Evolutionary conservation across 2,113 vertebrate species (phyloP), one percentile per base, ranked within the genome.

Genomic region (Albula glossodonta): DNA sequence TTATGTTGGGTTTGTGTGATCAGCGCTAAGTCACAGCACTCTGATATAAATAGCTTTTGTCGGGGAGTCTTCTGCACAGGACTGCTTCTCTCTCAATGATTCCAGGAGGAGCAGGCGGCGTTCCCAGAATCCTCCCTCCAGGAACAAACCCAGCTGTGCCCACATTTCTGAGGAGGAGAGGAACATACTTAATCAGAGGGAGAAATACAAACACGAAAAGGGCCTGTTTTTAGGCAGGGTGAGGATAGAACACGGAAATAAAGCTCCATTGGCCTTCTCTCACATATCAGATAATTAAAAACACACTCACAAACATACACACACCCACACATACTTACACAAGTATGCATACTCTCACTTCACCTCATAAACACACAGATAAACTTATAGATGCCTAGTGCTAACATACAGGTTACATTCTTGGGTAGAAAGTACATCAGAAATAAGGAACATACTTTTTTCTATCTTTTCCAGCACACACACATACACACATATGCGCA

Each of bases 131-230:
- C 70, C 41, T 78, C 60, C 70, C 84, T 89, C 84, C 86, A 89
- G 86, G 85, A 91, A 88, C 86, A 87, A 87, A 83, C 82, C 88
- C 88, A 89, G 89, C 88, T 89, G 90, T 87, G 91, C 87, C 84
- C 84, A 88, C 90, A 90, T 87, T 6, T 80, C 88, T 50, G 85
- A 86, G 86, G 86, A 87, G 90, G 82, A 82, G 84, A 87, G 86
- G 88, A 19, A 56, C 74, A 90, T 89, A 93, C 90, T 87, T 87
- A 86, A 92, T 93, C 91, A 92, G 85, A 85, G 87, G 85, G 63
- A 88, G 88, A 89, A 88, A 41, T 41, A 41, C 89, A 80, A 87
- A 88, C 80, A 88, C 84, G 86, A 88, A 89, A 90, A 83, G 86
- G 80, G 85, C 51, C 86, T 81, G 87, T 88, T 70, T 70, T 70